Evolutionary conservation across 1,140 invertebrate genomes (phyloP), one percentile per base, ranked within the genome.

Genomic region (Calycopis cecrops): DNA sequence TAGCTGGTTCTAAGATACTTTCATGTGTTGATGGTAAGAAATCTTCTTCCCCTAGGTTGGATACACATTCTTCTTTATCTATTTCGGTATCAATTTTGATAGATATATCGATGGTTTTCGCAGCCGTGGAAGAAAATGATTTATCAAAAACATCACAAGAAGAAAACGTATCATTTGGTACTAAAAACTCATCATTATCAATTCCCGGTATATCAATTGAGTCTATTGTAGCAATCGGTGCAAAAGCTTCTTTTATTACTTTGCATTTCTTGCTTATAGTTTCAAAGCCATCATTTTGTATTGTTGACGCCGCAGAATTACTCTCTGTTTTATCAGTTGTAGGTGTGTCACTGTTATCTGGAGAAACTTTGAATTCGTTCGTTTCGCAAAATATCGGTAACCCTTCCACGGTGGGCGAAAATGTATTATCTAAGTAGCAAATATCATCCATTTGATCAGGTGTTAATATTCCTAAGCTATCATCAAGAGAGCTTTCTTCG

Each of bases 361-460:
- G 76, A 49, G 82, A 87, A 35, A 65, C 67, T 68, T 87, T 87
- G 61, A 62, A 74, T 28, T 79, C 79, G 65, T 74, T 77, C 51
- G 50, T 79, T 71, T 79, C 78, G 75, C 80, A 83, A 62, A 87
- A 85, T 61, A 76, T 79, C 60, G 84, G 84, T 63, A 89, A 65
- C 50, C 84, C 83, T 61, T 89, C 88, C 10, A 85, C 83, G 18
- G 90, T 91, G 52, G 90, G 90, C 48, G 90, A 91, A 85, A 87
- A 90, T 74, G 85, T 87, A 80, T 85, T 90, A 85, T 80, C 82
- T 63, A 89, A 89, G 58, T 90, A 89, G 28, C 89, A 91, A 67
- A 92, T 91, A 75, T 94, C 93, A 53, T 92, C 91, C 94, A 96
- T 96, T 76, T 96, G 94, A 87, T 95, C 94, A 0, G 94, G 94